Evolutionary conservation across 2,888 invertebrate genomes (phyloP), one percentile per base, ranked within the genome.

Genomic region (Phania funesta): DNA sequence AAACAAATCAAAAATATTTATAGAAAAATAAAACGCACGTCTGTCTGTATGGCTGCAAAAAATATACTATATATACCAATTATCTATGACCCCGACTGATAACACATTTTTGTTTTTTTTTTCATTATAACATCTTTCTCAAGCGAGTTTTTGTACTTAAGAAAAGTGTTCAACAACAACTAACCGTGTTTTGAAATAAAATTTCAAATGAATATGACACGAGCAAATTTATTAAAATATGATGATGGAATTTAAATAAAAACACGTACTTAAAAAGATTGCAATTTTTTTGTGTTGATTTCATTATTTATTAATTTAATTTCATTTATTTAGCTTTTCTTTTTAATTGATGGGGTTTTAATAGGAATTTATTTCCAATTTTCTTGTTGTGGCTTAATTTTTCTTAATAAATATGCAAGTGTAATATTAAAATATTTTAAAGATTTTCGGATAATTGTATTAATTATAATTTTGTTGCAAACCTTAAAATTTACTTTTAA

Each of bases 71-170:
- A 70, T 71, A 58, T 38, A 75, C 46, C 74, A 78, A 82, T 82
- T 75, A 82, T 70, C 65, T 75, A 48, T 82, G 82, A 82, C 82
- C 82, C 78, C 75, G 44, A 78, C 78, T 78, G 82, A 82, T 82
- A 82, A 70, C 82, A 80, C 71, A 74, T 41, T 16, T 58, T 32
- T 32, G 7, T 48, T 29, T 60, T 35, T 11, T 65, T 16, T 24
- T 52, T 52, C 22, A 22, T 58, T 35, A 70, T 48, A 26, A 52
- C 24, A 44, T 26, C 56, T 71, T 71, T 65, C 13, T 65, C 70
- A 65, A 71, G 71, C 46, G 41, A n/a, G n/a, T n/a, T n/a, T n/a
- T n/a, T 70, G 20, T 77, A n/a, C 29, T 54, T 77, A 22, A 60
- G 22, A 68, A 76, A 76, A n/a, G n/a, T n/a, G n/a, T 62, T 48